phyloP scores from a whole-genome alignment of 1,140 invertebrate species.

The Doryteuthis pealeii region DNA sequence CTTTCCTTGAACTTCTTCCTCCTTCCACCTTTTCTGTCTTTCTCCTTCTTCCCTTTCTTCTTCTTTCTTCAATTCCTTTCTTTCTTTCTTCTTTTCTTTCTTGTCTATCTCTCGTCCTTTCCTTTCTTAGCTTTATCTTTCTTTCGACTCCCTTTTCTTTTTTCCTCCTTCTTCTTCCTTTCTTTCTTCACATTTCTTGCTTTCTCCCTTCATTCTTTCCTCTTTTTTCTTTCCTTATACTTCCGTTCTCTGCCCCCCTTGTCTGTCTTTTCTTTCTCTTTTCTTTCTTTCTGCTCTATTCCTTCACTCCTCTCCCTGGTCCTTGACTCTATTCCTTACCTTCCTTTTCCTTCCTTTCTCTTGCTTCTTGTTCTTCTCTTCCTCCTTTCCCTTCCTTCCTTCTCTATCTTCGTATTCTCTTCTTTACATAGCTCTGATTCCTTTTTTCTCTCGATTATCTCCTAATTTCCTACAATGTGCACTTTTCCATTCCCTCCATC shows the following conservation, averaged over 20 bases:
- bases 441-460: background rate
- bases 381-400: background rate
- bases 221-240: background rate
- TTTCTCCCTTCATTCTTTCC: background rate
- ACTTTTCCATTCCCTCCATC: background rate
- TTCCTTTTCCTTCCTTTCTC: background rate
- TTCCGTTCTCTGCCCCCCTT: background rate
- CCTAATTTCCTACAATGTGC: background rate
- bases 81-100: background rate
- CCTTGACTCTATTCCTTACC: background rate
- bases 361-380: background rate
- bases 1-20: background rate
- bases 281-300: background rate
- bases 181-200: background rate
- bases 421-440: background rate
- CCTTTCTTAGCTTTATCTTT: background rate
- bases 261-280: background rate
- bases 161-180: background rate
- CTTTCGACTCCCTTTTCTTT: background rate
- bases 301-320: background rate
- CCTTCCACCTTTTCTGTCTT: background rate
- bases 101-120: background rate
- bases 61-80: background rate
- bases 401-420: background rate
- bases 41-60: background rate